Conservation (phyloP, 1,140 invertebrate species). For the Solenopsis invicta region DNA sequence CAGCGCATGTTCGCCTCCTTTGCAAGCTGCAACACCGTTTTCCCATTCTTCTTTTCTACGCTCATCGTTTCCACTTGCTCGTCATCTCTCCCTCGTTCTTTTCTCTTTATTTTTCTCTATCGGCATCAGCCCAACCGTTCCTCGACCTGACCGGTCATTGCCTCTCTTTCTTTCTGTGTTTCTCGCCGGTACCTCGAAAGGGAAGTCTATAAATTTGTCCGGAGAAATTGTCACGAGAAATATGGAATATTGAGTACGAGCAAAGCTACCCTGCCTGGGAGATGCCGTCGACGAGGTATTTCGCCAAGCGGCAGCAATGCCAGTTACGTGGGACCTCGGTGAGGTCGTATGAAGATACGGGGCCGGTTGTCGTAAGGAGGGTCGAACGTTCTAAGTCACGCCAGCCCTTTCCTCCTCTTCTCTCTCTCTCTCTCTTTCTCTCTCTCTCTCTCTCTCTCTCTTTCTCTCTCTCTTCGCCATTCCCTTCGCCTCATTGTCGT, state of each 20-base stretch:
- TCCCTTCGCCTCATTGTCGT: constrained; percentile 10
- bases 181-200: constrained; percentile 47
- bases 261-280: constrained; percentile 40
- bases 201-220: constrained; percentile 81
- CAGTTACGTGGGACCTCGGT: neutral
- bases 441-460: too few relatives aligned
- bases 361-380: constrained; percentile 36
- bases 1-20: constrained; percentile 43
- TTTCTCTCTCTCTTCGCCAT: neutral
- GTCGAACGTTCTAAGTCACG: constrained; percentile 45
- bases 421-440: too few relatives aligned
- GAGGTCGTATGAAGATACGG: neutral
- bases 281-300: constrained; percentile 11
- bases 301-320: constrained; percentile 23
- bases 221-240: constrained; percentile 80
- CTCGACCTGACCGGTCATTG: neutral
- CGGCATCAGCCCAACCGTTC: constrained; percentile 12
- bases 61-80: constrained; percentile 69
- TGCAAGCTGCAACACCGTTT: constrained; percentile 56
- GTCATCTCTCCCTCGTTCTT: neutral
- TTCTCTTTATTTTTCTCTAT: constrained; percentile 19
- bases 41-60: constrained; percentile 61
- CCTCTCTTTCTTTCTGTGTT: constrained; percentile 34
- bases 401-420: neutral
- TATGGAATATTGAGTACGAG: constrained; percentile 78